A percentile compares a stretch with the other conserved stretches of the same genome.
These are phyloP conservation scores for Ochotona curzoniae DNA, from an alignment of 2,113 vertebrate species.

Conservation along the genomic window DNA sequence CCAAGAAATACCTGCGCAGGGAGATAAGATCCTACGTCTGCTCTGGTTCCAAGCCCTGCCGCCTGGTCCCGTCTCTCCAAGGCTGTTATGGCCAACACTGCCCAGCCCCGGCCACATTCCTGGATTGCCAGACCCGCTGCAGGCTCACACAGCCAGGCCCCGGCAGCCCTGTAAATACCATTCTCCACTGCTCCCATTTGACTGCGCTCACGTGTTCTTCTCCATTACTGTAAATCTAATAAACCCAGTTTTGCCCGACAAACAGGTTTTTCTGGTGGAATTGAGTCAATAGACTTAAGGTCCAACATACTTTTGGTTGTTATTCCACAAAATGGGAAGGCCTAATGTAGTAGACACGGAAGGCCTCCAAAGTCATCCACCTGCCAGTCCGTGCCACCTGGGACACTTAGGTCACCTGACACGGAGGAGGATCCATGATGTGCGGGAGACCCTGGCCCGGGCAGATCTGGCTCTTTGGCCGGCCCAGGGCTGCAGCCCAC, in stretches of 20 bases:
- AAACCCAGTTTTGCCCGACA: neutral
- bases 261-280: slow-evolving; percentile 60
- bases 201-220: neutral
- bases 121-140: neutral
- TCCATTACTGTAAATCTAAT: neutral
- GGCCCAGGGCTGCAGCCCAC: neutral
- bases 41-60: neutral
- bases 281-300: neutral
- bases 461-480: neutral
- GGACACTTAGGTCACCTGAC: neutral
- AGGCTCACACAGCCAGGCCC: neutral
- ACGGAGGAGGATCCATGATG: accelerated
- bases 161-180: neutral
- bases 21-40: neutral
- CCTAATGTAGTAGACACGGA: accelerated
- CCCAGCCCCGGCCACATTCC: neutral
- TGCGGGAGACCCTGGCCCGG: neutral
- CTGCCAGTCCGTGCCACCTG: too few species aligned
- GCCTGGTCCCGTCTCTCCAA: neutral
- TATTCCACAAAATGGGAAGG: neutral
- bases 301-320: neutral
- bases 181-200: neutral
- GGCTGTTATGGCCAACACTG: neutral
- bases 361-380: neutral
- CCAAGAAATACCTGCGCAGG: neutral